Percentiles rank a stretch among this genome's conserved stretches.
Conservation (phyloP, 1,140 invertebrate species). For the Idris sp. region DNA sequence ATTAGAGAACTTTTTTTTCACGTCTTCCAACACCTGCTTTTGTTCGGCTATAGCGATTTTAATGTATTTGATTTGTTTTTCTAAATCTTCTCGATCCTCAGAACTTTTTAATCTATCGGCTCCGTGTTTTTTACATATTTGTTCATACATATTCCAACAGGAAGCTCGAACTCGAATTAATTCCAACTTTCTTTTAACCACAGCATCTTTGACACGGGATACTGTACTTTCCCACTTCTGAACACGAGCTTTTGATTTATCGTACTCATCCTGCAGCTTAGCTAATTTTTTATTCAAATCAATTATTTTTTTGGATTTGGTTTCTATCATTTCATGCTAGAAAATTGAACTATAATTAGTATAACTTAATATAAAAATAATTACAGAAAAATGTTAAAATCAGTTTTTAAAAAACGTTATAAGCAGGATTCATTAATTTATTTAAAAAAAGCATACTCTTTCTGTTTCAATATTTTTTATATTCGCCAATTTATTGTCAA, state of each 20-base stretch:
- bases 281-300: slow-evolving; percentile 71
- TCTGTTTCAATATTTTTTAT: slow-evolving; percentile 61
- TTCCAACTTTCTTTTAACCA: slow-evolving; percentile 67
- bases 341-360: neutral
- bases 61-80: slow-evolving; percentile 72
- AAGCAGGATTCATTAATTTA: no score
- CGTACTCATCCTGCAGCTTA: slow-evolving; percentile 66
- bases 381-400: neutral
- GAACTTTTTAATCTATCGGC: slow-evolving; percentile 38
- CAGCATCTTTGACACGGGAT: slow-evolving; percentile 66
- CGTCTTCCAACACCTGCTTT: slow-evolving; percentile 64
- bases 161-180: slow-evolving; percentile 65
- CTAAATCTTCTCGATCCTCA: slow-evolving; percentile 66
- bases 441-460: slow-evolving; percentile 21
- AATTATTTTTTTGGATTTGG: slow-evolving; percentile 68
- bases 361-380: no score
- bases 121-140: slow-evolving; percentile 71
- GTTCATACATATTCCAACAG: slow-evolving; percentile 75
- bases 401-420: no score
- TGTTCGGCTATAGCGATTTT: slow-evolving; percentile 72
- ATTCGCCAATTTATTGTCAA: slow-evolving; percentile 66
- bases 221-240: slow-evolving; percentile 72
- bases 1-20: slow-evolving; percentile 25
- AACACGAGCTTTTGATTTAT: slow-evolving; percentile 62
- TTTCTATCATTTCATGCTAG: slow-evolving; percentile 69